phyloP scores from a whole-genome alignment of 2,888 invertebrate genomes.

The Coelinius sp. region DNA sequence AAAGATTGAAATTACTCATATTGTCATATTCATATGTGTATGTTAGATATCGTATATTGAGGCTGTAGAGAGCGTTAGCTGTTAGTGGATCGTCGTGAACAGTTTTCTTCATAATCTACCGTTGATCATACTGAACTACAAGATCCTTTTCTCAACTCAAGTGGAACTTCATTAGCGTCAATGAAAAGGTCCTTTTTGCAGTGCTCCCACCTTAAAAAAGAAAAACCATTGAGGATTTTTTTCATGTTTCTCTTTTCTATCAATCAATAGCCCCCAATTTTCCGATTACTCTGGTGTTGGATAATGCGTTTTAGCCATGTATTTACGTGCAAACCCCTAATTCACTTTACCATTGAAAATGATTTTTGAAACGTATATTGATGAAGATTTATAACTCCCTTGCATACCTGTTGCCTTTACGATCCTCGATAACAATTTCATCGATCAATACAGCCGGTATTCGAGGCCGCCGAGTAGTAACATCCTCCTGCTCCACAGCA shows the following conservation, averaged over 20 bases:
- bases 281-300: too few relatives aligned
- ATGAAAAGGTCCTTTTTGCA: conserved; percentile 51
- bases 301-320: conserved; percentile 34
- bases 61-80: background rate
- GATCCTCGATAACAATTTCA: conserved; percentile 61
- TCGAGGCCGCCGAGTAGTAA: conserved; percentile 43
- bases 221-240: conserved; percentile 6
- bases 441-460: conserved; percentile 53
- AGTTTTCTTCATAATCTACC: background rate
- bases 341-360: background rate
- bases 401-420: conserved; percentile 61
- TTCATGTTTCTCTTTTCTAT: conserved; percentile 12
- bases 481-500: conserved; percentile 46
- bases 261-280: too few relatives aligned
- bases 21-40: background rate
- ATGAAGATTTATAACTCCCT: background rate
- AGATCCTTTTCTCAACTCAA: conserved; percentile 49
- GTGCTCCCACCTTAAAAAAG: conserved; percentile 62
- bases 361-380: background rate
- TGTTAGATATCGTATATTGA: background rate
- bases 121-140: conserved; percentile 42
- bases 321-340: background rate
- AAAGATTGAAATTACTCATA: background rate
- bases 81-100: background rate
- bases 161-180: conserved; percentile 45